Percentiles rank a stretch among this genome's conserved stretches.
Evolutionary conservation across 1,140 invertebrate species (phyloP).

Genomic region (Phymastichus coffea): DNA sequence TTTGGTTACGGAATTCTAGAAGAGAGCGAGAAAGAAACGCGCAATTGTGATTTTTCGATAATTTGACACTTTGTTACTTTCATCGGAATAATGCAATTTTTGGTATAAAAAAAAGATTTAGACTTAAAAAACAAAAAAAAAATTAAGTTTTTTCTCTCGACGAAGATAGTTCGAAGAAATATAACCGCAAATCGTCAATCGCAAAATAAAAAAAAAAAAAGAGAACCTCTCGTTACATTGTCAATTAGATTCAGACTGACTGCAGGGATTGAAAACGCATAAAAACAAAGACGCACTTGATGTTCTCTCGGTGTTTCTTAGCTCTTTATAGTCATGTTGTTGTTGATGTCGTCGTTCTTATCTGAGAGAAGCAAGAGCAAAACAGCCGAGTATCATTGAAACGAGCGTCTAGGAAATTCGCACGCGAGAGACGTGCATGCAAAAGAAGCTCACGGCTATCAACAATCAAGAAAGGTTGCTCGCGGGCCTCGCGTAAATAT

Average conservation of each 20-base stretch:
- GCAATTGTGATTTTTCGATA: conserved; percentile 9
- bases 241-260: conserved; percentile 60
- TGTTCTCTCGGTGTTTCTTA: conserved; percentile 28
- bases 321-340: conserved; percentile 14
- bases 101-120: not conserved
- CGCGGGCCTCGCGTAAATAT: not conserved
- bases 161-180: conserved; percentile 7
- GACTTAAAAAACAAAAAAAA: conserved; percentile 10
- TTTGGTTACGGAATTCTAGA: conserved; percentile 17
- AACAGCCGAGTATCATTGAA: not conserved
- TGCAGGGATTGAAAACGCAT: conserved; percentile 54
- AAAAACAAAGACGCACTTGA: conserved; percentile 32
- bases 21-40: not conserved
- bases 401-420: too few relatives aligned
- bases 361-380: not conserved
- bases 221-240: conserved; percentile 51
- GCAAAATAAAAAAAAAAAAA: conserved; percentile 25
- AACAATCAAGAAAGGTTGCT: not conserved
- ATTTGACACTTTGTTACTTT: conserved; percentile 1
- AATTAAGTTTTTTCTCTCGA: not conserved
- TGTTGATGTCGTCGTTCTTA: conserved; percentile 14
- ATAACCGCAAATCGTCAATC: too few relatives aligned
- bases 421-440: too few relatives aligned
- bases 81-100: too few relatives aligned
- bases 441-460: too few relatives aligned